Evolutionary conservation across 2,113 vertebrate species (phyloP).

Genomic region (Nycticorax nycticorax): DNA sequence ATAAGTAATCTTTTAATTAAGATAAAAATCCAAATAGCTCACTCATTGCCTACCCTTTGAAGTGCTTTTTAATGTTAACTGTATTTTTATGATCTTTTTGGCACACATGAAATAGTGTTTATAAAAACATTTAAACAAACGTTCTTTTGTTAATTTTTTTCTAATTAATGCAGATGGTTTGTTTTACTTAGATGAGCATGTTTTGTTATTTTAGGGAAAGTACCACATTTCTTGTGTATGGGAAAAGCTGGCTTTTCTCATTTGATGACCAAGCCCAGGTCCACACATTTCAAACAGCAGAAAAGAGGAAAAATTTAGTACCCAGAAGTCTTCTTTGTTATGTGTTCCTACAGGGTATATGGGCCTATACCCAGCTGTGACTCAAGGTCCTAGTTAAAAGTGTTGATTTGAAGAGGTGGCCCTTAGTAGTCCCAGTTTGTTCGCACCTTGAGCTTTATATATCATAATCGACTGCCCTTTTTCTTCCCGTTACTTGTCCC

Average conservation of each 20-base stretch:
- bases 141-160: neutral
- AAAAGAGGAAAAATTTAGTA: neutral
- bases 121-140: neutral
- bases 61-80: neutral
- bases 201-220: neutral
- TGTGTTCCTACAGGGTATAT: neutral
- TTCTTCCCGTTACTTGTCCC: neutral
- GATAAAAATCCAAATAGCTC: neutral
- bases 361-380: neutral
- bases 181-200: neutral
- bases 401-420: neutral
- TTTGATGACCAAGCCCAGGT: neutral
- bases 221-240: neutral
- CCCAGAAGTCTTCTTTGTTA: neutral
- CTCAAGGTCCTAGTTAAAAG: neutral
- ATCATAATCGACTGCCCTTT: neutral
- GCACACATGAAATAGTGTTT: neutral
- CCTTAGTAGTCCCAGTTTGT: neutral
- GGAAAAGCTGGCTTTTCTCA: neutral
- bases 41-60: neutral
- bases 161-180: neutral
- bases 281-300: neutral
- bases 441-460: neutral
- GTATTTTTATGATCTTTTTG: neutral
- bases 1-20: neutral